Evolutionary conservation across 2,113 vertebrate species (phyloP), one percentile per base, ranked within the genome.

Genomic region (Coreoperca whiteheadi): DNA sequence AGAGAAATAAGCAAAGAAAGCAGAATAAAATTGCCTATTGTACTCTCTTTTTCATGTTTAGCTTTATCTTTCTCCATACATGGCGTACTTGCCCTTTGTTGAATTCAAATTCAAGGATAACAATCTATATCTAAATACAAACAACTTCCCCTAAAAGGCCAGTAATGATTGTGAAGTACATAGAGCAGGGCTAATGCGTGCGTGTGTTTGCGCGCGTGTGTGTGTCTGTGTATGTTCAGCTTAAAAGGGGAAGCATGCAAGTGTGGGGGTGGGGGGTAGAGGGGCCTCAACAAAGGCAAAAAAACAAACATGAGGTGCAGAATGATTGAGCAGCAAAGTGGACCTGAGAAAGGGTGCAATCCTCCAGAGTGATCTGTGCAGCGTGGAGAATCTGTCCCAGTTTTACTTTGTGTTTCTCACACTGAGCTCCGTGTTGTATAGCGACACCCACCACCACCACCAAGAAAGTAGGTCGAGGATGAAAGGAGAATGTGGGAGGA

Each of bases 381-480:
- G 93, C 88, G 68, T 91, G 89, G 88, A 91, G 80, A 94, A 94
- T 92, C 92, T 93, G 93, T 88, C 92, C 93, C 79, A 90, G 46
- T 91, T 94, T 91, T 78, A 81, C 88, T 91, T 90, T 90, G 90
- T 87, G 84, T 91, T 82, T 76, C 76, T 85, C 86, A 83, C 87
- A 66, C 79, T 66, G 66, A 91, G 86, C 79, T 72, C 64, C 51
- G 67, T 80, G 83, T 74, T 68, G 73, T 84, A 87, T 72, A 86
- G 77, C 73, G 81, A 89, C 79, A 88, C 88, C 90, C 91, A 90
- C 87, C 80, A 90, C 41, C 77, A 65, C 59, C 82, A 76, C 57
- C 63, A 69, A 75, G 87, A 90, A 95, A 93, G 86, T 94, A 94
- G 94, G 95, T 94, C 92, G 83, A 91, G 81, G 93, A 95, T 95